phyloP scores from a whole-genome alignment of 2,888 invertebrate species.

The Gastracanthus pulcherrimus region DNA sequence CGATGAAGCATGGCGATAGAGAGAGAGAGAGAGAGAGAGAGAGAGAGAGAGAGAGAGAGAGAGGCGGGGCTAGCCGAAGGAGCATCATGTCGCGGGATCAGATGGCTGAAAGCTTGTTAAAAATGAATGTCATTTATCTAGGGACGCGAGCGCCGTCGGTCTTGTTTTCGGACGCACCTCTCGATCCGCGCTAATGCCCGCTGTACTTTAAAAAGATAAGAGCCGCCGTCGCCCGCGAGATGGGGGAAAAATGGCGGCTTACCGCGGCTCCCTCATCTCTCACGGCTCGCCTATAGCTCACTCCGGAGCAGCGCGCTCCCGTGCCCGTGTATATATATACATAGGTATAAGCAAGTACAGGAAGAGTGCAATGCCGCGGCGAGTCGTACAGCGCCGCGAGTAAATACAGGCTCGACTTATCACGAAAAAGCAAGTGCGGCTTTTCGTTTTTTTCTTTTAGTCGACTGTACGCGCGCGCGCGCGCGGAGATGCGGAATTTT shows the following conservation, averaged over 20 bases:
- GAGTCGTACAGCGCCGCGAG: too few relatives aligned
- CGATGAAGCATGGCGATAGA: neutral
- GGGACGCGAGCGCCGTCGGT: neutral
- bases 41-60: neutral
- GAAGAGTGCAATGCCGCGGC: neutral
- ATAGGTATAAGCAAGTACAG: too few relatives aligned
- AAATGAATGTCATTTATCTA: slow-evolving; percentile 61
- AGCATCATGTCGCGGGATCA: slow-evolving; percentile 40
- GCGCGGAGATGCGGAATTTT: too few relatives aligned
- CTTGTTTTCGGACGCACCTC: neutral
- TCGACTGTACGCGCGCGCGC: too few relatives aligned
- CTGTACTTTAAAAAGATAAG: slow-evolving; percentile 16
- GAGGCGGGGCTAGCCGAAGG: neutral
- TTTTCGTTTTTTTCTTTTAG: neutral
- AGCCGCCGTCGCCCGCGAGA: neutral
- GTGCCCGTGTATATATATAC: too few relatives aligned
- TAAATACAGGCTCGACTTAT: too few relatives aligned
- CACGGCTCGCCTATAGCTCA: too few relatives aligned
- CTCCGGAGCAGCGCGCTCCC: too few relatives aligned
- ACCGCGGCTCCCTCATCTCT: too few relatives aligned
- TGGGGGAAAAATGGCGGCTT: slow-evolving; percentile 24
- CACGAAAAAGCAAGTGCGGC: too few relatives aligned
- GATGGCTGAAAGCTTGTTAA: slow-evolving; percentile 56
- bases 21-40: neutral
- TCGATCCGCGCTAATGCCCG: slow-evolving; percentile 1